Percentiles rank a stretch among this genome's conserved stretches.
phyloP scores from a whole-genome alignment of 1,140 invertebrate species.

The Lordiphosa mommai region DNA sequence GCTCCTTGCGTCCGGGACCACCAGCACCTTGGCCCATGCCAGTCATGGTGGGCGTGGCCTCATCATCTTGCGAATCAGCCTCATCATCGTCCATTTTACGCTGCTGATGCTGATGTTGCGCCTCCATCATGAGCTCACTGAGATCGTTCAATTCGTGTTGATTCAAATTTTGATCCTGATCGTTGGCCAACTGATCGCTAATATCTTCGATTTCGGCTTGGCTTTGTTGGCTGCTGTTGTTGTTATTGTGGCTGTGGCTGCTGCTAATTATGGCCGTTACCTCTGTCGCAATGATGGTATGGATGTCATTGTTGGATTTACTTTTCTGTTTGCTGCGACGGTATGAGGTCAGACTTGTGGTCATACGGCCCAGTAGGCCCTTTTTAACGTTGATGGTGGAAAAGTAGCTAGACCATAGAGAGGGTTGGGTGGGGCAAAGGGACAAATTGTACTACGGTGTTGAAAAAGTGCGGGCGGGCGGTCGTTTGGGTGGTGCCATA shows the following conservation, averaged over 20 bases:
- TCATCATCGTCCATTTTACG: slow-evolving; percentile 13
- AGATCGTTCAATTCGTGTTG: slow-evolving; percentile 29
- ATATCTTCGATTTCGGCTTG: background rate
- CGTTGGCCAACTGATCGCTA: slow-evolving; percentile 3
- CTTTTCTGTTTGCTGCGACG: slow-evolving; percentile 76
- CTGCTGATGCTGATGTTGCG: slow-evolving; percentile 24
- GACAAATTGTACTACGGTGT: background rate
- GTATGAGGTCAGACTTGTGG: slow-evolving; percentile 75
- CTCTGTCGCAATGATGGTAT: slow-evolving; percentile 68
- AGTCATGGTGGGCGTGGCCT: slow-evolving; percentile 39
- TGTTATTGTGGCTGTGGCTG: slow-evolving; percentile 18
- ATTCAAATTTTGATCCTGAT: slow-evolving; percentile 6
- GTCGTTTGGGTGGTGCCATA: background rate
- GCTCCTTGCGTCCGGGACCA: slow-evolving; percentile 69
- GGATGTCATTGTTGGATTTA: slow-evolving; percentile 77
- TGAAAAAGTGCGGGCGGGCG: background rate
- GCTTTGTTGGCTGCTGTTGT: slow-evolving; percentile 13
- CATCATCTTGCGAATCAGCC: slow-evolving; percentile 47
- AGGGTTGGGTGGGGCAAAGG: background rate
- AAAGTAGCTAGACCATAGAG: slow-evolving; percentile 61
- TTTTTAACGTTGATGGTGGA: slow-evolving; percentile 77
- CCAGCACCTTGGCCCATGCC: background rate
- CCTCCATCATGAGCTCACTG: slow-evolving; percentile 57
- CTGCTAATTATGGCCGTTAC: slow-evolving; percentile 45
- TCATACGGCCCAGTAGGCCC: slow-evolving; percentile 74